Percentiles rank a stretch among this genome's conserved stretches.
These are phyloP conservation scores for Psittacula echo DNA, from an alignment of 2,797 vertebrate genomes.

Conservation along the genomic window DNA sequence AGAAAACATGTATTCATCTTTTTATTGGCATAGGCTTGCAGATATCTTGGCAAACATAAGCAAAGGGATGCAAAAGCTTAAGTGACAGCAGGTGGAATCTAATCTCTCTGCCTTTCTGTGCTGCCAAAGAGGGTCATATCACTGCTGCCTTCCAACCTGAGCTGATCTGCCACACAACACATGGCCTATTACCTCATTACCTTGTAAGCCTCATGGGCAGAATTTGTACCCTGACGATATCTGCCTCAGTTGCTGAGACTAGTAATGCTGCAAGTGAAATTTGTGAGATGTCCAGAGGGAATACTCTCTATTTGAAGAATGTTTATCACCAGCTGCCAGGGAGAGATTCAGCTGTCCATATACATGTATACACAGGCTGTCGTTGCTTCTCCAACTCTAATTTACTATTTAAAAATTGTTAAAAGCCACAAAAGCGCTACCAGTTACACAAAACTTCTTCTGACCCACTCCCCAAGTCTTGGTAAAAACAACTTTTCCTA, in stretches of 20 bases:
- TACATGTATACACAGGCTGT: background rate
- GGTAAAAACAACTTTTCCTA: background rate
- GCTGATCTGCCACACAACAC: slow-evolving; percentile 63
- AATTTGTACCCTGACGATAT: slow-evolving; percentile 16
- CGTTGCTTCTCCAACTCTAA: background rate
- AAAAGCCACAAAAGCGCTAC: background rate
- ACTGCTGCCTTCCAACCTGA: slow-evolving; percentile 31
- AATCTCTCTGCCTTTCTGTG: slow-evolving; percentile 27
- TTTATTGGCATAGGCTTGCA: background rate
- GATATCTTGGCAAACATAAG: slow-evolving; percentile 29
- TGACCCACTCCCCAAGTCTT: background rate
- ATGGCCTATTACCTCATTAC: slow-evolving; percentile 57
- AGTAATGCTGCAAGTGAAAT: background rate
- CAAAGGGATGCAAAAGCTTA: slow-evolving; percentile 42
- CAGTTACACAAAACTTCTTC: background rate
- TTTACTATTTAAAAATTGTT: background rate
- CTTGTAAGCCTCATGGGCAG: slow-evolving; percentile 11
- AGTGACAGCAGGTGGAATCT: slow-evolving; percentile 50
- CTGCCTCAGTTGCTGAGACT: background rate
- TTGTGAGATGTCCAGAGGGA: slow-evolving; percentile 31
- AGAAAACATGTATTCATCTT: slow-evolving; percentile 50
- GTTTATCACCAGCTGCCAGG: background rate
- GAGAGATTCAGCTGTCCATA: background rate
- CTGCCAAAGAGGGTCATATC: slow-evolving; percentile 41
- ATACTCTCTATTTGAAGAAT: slow-evolving; percentile 11